A percentile compares a stretch with the other conserved stretches of the same genome.
Conservation (phyloP, 2,888 invertebrate species). For the Celastrina argiolus region DNA sequence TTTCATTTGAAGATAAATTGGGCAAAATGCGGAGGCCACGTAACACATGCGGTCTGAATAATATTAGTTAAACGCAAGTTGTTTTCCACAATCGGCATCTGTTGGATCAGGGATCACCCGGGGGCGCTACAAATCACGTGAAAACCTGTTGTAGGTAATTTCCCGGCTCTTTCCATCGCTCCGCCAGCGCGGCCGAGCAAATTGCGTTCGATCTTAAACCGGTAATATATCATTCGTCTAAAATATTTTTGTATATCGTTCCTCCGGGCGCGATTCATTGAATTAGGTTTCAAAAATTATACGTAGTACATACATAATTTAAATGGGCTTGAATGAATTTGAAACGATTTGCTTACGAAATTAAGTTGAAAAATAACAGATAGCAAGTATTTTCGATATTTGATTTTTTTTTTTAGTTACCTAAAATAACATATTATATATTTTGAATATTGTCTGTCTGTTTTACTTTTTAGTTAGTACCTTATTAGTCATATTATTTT, state of each 20-base stretch:
- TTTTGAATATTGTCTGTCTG: no score
- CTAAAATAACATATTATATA: no score
- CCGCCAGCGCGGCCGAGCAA: constrained; percentile 65
- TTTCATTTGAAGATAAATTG: constrained; percentile 19
- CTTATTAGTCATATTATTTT: no score
- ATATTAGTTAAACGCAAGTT: constrained; percentile 65
- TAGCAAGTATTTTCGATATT: neutral
- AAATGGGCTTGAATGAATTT: neutral
- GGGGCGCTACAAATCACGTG: constrained; percentile 72
- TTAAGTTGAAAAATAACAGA: neutral
- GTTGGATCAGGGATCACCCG: constrained; percentile 63
- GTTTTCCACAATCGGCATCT: constrained; percentile 58
- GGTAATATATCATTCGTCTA: constrained; percentile 67
- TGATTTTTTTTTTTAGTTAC: no score
- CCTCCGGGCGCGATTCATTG: constrained; percentile 43
- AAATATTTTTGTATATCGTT: constrained; percentile 21
- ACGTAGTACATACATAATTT: neutral
- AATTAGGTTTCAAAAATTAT: constrained; percentile 20
- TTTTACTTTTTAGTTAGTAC: no score
- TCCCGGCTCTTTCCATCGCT: constrained; percentile 59
- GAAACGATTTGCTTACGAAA: neutral
- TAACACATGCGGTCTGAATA: constrained; percentile 39
- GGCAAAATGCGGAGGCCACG: constrained; percentile 11
- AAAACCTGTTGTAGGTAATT: constrained; percentile 74
- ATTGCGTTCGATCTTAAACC: constrained; percentile 68